These are phyloP conservation scores for Odontesthes bonariensis DNA, from an alignment of 2,113 vertebrate genomes.

Conservation along the genomic window DNA sequence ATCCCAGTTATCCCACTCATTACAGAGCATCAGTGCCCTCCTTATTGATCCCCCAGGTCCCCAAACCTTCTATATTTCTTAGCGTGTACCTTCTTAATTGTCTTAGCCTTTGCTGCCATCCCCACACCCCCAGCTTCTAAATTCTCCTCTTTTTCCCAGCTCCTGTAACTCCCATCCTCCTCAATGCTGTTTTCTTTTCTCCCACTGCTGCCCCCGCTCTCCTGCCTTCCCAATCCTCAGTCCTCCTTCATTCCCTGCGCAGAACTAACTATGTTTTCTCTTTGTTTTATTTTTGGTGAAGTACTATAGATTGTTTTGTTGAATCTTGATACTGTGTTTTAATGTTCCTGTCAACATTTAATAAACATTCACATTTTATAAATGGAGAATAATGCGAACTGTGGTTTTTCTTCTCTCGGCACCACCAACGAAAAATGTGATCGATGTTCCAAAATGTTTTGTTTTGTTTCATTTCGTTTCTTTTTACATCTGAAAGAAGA, in stretches of 20 bases:
- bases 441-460: not conserved
- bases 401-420: not conserved
- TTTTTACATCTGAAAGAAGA: too few species aligned
- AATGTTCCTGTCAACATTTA: slow-evolving; percentile 85
- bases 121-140: slow-evolving; percentile 41
- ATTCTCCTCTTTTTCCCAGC: slow-evolving; percentile 24
- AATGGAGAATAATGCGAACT: slow-evolving; percentile 59
- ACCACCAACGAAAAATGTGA: not conserved
- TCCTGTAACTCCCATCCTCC: slow-evolving; percentile 28
- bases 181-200: slow-evolving; percentile 37
- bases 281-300: slow-evolving; percentile 70
- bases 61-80: slow-evolving; percentile 65
- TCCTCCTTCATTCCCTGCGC: slow-evolving; percentile 45
- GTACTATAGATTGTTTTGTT: slow-evolving; percentile 83
- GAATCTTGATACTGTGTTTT: slow-evolving; percentile 85
- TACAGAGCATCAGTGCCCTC: slow-evolving; percentile 59
- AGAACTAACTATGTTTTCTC: slow-evolving; percentile 66
- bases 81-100: slow-evolving; percentile 72
- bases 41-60: slow-evolving; percentile 48
- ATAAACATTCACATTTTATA: slow-evolving; percentile 87
- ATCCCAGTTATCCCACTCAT: slow-evolving; percentile 64
- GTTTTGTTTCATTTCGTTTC: not conserved
- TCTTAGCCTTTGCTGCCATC: slow-evolving; percentile 70
- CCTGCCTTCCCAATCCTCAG: not conserved
- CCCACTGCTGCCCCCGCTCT: not conserved